Percentiles rank a stretch among this genome's conserved stretches.
Evolutionary conservation across 2,888 invertebrate species (phyloP).

Genomic region (Hydriomena furcata): DNA sequence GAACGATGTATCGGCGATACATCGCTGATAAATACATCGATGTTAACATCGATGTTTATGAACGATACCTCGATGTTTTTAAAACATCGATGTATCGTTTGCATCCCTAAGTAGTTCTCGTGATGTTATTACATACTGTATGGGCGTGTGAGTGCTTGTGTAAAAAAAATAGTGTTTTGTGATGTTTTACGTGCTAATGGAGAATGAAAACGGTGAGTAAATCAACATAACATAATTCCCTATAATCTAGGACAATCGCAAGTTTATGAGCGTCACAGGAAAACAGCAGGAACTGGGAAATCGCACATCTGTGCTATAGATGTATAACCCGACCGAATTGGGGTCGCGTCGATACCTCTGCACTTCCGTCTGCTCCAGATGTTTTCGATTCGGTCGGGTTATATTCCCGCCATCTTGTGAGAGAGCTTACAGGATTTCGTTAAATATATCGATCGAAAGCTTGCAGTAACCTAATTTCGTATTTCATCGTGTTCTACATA

Average conservation of each 20-base stretch:
- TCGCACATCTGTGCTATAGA: constrained; percentile 76
- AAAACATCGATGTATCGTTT: no score
- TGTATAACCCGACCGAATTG: constrained; percentile 72
- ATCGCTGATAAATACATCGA: no score
- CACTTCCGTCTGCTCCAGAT: constrained; percentile 54
- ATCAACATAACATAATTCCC: constrained; percentile 45
- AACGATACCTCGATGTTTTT: no score
- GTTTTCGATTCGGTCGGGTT: constrained; percentile 57
- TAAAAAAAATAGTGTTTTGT: constrained; percentile 78
- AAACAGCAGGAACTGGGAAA: constrained; percentile 65
- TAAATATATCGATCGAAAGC: constrained; percentile 78
- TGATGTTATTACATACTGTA: constrained; percentile 79
- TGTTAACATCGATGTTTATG: no score
- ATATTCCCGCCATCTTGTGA: constrained; percentile 79
- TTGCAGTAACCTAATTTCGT: constrained; percentile 67
- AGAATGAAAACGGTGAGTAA: constrained; percentile 72
- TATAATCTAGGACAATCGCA: constrained; percentile 42
- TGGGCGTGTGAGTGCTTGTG: constrained; percentile 83
- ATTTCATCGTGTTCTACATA: constrained; percentile 20
- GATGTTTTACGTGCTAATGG: constrained; percentile 70
- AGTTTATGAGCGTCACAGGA: constrained; percentile 56
- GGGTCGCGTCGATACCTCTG: constrained; percentile 56
- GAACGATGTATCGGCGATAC: no score
- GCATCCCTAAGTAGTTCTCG: no score
- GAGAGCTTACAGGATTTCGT: constrained; percentile 76